Evolutionary conservation across 92 coral and sea anemone genomes (phyloP), one percentile per base, ranked within the genome.

Genomic region (Heteractis magnifica): DNA sequence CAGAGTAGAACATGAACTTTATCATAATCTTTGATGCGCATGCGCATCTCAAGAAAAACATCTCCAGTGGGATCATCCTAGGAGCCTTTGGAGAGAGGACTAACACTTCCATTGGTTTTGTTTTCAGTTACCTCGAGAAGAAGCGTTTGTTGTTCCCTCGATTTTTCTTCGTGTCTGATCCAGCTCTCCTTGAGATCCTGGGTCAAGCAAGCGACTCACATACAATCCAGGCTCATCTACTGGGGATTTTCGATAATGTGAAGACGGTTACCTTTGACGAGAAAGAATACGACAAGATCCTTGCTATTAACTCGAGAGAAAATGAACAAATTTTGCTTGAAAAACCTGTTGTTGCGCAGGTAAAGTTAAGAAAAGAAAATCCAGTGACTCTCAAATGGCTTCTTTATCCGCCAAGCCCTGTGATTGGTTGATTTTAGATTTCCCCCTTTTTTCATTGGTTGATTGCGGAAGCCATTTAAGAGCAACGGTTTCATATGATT

Each of bases 171-270:
- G 99, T 97, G 88, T 97, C 99, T 23, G 99, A 97, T 71, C 99
- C 99, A 11, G 99, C 99, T 49, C 87, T 97, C 72, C 77, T 97
- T 87, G 99, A 97, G 88, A 97, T 97, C 79, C 91, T 97, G 71
- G 99, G 99, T 18, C 99, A 97, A 84, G 99, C 99, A 52, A 97
- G 99, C 60, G 99, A 97, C 90, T 97, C 99, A 3, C 99, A 97
- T 88, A 97, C 99, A 53, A 97, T 97, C 49, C 99, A 97, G 83
- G 99, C 99, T 6, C 99, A 96, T 79, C 79, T 96, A 51, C 85
- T 96, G 73, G 97, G 99, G 4, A 92, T 96, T 68, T 96, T 96
- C 64, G 99, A 96, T 56, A 96, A 96, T 83, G 92, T 96, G 56
- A 92, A 96, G 91, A 96, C 99, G 0, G 99, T 96, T 52, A 89